Conservation (phyloP, 2,113 vertebrate species). For the Acanthisitta chloris region DNA sequence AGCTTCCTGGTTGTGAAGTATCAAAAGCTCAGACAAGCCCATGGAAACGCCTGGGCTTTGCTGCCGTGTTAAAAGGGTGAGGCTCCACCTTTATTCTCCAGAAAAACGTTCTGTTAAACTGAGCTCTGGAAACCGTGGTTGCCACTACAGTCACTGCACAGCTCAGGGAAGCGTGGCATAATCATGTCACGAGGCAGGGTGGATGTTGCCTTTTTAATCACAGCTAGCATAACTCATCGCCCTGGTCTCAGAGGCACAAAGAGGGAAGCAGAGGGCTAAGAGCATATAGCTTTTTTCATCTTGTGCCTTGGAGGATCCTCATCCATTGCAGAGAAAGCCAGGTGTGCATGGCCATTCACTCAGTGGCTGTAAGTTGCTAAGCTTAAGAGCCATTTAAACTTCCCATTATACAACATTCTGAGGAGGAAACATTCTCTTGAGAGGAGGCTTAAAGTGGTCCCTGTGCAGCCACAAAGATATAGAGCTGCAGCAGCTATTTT, state of each 20-base stretch:
- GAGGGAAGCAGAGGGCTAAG: neutral
- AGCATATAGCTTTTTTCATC: neutral
- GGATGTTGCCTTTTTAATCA: neutral
- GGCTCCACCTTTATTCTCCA: neutral
- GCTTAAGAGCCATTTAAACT: neutral
- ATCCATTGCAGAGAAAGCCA: neutral
- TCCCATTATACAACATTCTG: neutral
- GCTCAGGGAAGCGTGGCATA: neutral
- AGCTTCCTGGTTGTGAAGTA: neutral
- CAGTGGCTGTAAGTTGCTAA: neutral
- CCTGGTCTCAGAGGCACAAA: rapidly evolving
- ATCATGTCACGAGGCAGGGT: rapidly evolving
- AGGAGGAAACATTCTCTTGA: neutral
- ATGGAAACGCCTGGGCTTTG: neutral
- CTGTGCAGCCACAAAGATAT: neutral
- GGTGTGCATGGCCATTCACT: neutral
- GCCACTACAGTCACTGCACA: rapidly evolving
- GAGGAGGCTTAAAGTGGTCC: neutral
- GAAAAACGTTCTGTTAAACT: neutral
- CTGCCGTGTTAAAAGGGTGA: neutral
- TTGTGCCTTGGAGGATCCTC: neutral
- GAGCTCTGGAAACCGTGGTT: neutral
- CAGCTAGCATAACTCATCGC: neutral
- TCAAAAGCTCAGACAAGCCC: neutral
- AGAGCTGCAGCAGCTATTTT: neutral